These are phyloP conservation scores for Bombyx mori DNA, from an alignment of 1,140 invertebrate genomes.

Conservation along the genomic window DNA sequence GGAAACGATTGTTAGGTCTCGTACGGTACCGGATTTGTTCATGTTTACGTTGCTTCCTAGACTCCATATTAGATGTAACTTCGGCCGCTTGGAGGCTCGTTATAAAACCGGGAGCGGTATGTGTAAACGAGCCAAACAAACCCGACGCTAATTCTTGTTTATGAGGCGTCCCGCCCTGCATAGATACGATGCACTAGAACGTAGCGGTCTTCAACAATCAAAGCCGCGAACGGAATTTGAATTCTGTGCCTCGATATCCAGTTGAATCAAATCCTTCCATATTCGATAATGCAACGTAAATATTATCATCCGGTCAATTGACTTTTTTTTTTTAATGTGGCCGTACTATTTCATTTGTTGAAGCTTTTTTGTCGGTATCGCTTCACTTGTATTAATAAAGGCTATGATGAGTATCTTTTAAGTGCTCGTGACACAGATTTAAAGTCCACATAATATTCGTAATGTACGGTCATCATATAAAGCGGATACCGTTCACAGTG, in stretches of 20 bases:
- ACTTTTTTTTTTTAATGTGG: slow-evolving; percentile 24
- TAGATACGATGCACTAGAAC: slow-evolving; percentile 33
- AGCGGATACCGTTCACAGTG: slow-evolving; percentile 45
- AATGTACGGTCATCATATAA: slow-evolving; percentile 39
- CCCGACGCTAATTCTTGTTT: slow-evolving; percentile 66
- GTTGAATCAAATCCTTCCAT: slow-evolving; percentile 26
- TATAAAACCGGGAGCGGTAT: slow-evolving; percentile 56
- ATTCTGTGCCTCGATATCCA: slow-evolving; percentile 18
- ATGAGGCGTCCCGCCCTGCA: slow-evolving; percentile 40
- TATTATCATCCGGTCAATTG: slow-evolving; percentile 7
- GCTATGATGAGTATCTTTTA: slow-evolving; percentile 39
- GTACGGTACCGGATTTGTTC: slow-evolving; percentile 32
- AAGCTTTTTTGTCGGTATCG: slow-evolving; percentile 27
- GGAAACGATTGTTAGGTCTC: slow-evolving; percentile 27
- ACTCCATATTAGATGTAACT: slow-evolving; percentile 49
- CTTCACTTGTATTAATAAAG: slow-evolving; percentile 38
- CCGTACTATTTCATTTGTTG: background rate
- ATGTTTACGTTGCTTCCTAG: slow-evolving; percentile 50
- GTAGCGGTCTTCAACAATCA: slow-evolving; percentile 45
- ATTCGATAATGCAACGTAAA: slow-evolving; percentile 13
- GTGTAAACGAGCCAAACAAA: slow-evolving; percentile 62
- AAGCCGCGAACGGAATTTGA: slow-evolving; percentile 25
- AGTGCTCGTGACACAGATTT: slow-evolving; percentile 48
- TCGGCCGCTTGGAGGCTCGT: slow-evolving; percentile 35
- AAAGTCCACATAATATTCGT: slow-evolving; percentile 48